Evolutionary conservation across 2,888 invertebrate species (phyloP).

Genomic region (Brenthis hecate): DNA sequence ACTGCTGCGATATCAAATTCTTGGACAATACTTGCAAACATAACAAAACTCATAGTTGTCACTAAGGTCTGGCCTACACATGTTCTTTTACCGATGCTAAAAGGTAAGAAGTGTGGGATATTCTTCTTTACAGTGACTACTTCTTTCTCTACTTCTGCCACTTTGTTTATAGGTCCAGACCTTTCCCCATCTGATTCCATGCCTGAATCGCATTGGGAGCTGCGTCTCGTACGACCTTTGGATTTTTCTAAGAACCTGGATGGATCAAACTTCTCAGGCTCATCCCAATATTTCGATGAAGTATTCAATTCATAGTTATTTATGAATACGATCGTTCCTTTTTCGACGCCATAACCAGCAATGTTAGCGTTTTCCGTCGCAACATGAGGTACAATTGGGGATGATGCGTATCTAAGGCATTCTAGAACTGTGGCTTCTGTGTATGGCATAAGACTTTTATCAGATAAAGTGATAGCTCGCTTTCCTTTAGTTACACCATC

Average conservation of each 20-base stretch:
- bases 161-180: constrained; percentile 50
- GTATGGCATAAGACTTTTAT: constrained; percentile 87
- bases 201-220: constrained; percentile 80
- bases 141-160: constrained; percentile 61
- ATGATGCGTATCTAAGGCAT: constrained; percentile 89
- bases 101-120: constrained; percentile 90
- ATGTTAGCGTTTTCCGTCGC: constrained; percentile 89
- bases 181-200: constrained; percentile 78
- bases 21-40: constrained; percentile 87
- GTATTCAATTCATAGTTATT: constrained; percentile 92
- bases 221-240: constrained; percentile 61
- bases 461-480: constrained; percentile 83
- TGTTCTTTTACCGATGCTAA: constrained; percentile 93
- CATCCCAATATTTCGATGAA: constrained; percentile 87
- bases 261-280: constrained; percentile 88
- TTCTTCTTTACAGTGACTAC: constrained; percentile 74
- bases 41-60: constrained; percentile 88
- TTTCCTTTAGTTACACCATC: constrained; percentile 82
- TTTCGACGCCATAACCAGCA: constrained; percentile 86
- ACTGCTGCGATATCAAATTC: constrained; percentile 85
- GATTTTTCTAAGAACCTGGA: constrained; percentile 85
- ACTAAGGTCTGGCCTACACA: constrained; percentile 93
- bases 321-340: constrained; percentile 91
- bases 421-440: constrained; percentile 92
- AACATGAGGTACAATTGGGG: constrained; percentile 95